phyloP scores from a whole-genome alignment of 2,797 vertebrate species.

The Labroides dimidiatus region DNA sequence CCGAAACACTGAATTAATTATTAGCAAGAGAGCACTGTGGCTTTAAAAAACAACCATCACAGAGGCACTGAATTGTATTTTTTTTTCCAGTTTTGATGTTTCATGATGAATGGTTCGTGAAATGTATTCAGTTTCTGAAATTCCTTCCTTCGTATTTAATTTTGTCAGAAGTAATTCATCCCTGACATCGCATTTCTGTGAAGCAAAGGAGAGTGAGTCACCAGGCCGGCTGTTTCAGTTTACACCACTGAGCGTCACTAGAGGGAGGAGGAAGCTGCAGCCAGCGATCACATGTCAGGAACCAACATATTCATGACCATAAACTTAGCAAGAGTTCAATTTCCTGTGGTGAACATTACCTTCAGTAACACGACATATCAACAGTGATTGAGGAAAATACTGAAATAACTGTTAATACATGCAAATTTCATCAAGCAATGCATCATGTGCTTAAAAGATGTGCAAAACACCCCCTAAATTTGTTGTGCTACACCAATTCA shows the following conservation, averaged over 20 bases:
- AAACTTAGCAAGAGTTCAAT: background rate
- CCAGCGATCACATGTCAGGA: slow-evolving; percentile 12
- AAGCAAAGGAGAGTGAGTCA: background rate
- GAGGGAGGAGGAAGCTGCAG: slow-evolving; percentile 20
- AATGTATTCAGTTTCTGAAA: background rate
- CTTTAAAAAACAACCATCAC: slow-evolving; percentile 10
- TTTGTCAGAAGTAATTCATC: slow-evolving; percentile 5
- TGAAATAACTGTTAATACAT: background rate
- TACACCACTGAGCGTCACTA: slow-evolving; percentile 65
- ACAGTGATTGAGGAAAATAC: background rate
- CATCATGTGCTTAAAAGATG: background rate
- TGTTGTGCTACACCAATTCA: background rate
- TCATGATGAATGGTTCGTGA: background rate
- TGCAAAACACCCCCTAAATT: background rate
- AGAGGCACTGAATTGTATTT: background rate
- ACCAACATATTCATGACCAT: background rate
- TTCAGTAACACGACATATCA: background rate
- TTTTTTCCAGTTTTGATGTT: background rate
- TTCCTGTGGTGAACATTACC: background rate
- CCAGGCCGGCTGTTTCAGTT: slow-evolving; percentile 24
- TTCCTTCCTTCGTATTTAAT: background rate
- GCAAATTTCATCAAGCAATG: background rate
- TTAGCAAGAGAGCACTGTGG: background rate
- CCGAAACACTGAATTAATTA: background rate
- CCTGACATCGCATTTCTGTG: slow-evolving; percentile 1